phyloP scores from a whole-genome alignment of 2,888 invertebrate species.

The Stenichneumon culpator region DNA sequence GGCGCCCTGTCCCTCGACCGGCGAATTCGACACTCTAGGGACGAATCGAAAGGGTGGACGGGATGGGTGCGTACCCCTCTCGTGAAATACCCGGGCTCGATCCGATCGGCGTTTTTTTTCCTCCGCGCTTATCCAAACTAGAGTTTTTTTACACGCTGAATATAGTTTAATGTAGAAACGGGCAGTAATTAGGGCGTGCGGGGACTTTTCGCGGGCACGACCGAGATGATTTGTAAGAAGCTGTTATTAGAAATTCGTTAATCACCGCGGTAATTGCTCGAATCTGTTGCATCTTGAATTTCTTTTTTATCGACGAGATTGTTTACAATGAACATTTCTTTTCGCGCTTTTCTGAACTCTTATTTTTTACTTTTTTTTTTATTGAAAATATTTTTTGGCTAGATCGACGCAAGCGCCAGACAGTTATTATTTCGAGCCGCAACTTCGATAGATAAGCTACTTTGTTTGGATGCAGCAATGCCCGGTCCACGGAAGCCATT shows the following conservation, averaged over 20 bases:
- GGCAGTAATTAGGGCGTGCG: constrained; percentile 73
- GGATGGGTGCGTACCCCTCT: constrained; percentile 64
- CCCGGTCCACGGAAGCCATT: not conserved
- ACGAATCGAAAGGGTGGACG: constrained; percentile 68
- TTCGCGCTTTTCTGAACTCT: not conserved
- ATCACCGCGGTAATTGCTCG: not conserved
- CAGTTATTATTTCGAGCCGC: not conserved
- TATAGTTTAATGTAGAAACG: constrained; percentile 80
- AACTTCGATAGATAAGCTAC: not conserved
- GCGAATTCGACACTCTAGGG: constrained; percentile 51
- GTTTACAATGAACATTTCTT: not conserved
- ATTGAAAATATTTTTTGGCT: not conserved
- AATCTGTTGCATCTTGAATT: not conserved
- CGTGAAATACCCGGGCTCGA: constrained; percentile 47
- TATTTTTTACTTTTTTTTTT: not conserved
- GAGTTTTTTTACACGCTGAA: constrained; percentile 68
- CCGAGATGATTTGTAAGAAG: constrained; percentile 52
- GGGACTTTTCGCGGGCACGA: constrained; percentile 51
- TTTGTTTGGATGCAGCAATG: not conserved
- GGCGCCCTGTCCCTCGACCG: constrained; percentile 36
- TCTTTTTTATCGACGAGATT: not conserved
- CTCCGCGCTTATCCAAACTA: constrained; percentile 1
- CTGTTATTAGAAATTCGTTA: constrained; percentile 6
- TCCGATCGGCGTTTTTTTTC: constrained; percentile 64
- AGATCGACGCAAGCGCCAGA: not conserved